Evolutionary conservation across 2,888 invertebrate species (phyloP).

Genomic region (Gerris lacustris): DNA sequence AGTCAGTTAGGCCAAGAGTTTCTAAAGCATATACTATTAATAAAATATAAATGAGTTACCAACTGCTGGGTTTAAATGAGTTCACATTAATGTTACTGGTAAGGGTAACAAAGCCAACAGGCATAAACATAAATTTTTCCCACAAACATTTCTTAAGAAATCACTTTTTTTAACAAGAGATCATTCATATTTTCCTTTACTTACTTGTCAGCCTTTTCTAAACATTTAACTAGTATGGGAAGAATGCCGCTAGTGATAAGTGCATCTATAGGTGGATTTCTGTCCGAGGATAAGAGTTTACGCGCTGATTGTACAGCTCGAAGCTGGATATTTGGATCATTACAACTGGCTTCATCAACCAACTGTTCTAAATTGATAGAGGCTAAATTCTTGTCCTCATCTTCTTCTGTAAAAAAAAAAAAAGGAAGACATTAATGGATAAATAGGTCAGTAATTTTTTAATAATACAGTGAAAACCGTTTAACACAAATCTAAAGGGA

Average conservation of each 20-base stretch:
- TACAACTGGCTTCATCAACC: constrained; percentile 75
- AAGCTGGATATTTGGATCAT: constrained; percentile 68
- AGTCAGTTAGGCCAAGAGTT: too few relatives aligned
- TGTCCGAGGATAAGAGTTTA: constrained; percentile 89
- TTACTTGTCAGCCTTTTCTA: constrained; percentile 65
- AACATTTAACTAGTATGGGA: constrained; percentile 82
- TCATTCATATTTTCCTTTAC: constrained; percentile 26
- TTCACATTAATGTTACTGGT: too few relatives aligned
- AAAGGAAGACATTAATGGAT: not conserved
- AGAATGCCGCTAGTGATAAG: constrained; percentile 88
- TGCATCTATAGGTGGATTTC: constrained; percentile 96
- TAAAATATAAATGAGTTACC: too few relatives aligned
- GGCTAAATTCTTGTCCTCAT: constrained; percentile 35
- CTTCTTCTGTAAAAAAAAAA: constrained; percentile 26
- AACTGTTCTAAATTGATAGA: constrained; percentile 63
- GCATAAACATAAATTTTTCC: too few relatives aligned
- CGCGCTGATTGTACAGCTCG: constrained; percentile 88
- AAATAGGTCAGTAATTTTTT: not conserved
- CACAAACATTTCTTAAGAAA: too few relatives aligned
- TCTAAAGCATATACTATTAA: too few relatives aligned
- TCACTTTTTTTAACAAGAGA: not conserved
- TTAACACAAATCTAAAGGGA: not conserved
- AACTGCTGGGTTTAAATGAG: too few relatives aligned
- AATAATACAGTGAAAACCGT: not conserved
- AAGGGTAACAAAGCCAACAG: too few relatives aligned